Conservation (phyloP, 2,797 vertebrate species). For the Acanthornis magna region DNA sequence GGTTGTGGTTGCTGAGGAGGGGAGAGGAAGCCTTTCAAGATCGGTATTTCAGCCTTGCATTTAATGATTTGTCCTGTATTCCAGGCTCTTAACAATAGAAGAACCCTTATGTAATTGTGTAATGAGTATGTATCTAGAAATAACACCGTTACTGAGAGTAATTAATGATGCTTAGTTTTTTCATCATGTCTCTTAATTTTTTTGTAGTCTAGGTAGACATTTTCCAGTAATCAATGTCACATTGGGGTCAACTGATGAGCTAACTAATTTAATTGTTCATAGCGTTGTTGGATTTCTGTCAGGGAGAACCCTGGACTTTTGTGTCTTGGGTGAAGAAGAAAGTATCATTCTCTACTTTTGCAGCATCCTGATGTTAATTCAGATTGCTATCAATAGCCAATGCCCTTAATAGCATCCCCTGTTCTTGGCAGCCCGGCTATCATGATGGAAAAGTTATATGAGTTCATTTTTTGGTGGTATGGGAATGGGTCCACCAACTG, state of each 20-base stretch:
- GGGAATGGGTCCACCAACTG: neutral
- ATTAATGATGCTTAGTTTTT: neutral
- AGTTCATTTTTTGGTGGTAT: neutral
- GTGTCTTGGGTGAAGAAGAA: neutral
- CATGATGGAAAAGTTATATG: neutral
- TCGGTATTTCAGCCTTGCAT: accelerated
- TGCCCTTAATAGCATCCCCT: neutral
- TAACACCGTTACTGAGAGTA: neutral
- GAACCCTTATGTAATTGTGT: neutral
- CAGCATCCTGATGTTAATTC: neutral
- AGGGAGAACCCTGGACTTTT: neutral
- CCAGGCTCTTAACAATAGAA: accelerated
- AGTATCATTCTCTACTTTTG: neutral
- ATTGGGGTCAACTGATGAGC: neutral
- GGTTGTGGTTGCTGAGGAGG: neutral
- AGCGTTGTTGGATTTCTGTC: neutral
- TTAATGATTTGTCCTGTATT: neutral
- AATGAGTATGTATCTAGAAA: neutral
- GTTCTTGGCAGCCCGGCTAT: neutral
- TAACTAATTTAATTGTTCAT: neutral
- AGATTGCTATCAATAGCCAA: neutral
- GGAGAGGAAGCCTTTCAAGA: neutral
- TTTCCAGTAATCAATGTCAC: neutral
- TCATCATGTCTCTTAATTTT: neutral
- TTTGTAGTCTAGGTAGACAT: neutral